Base-by-base conservation (phyloP, 37 sponge, comb jelly and placozoan species). In the Halisarca cf. caerulea region DNA sequence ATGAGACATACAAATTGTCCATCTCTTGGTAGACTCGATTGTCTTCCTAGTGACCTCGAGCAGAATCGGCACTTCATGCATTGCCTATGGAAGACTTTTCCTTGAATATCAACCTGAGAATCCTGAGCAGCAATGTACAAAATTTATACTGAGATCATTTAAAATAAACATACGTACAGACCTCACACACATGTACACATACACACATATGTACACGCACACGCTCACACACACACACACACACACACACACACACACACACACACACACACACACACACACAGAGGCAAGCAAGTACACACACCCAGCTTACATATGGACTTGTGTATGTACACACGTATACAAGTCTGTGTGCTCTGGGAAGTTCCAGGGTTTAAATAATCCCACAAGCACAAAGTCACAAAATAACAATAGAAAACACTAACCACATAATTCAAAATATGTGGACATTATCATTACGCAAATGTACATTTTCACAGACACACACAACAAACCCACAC, bases 181-280 rank as follows among this genome's bases (percentile, higher is more conserved):
- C 23, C 30, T 23, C 23, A 15, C 30, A 61, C 64, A 61, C 64
- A 61, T 6, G 23, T 5, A 61, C 30, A 61, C 64, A 61, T 23
- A 61, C 64, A 61, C 64, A 61, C 64, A 61, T 23, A 47, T 11
- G 11, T 11, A 47, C 11, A 11, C 51, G 11, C 64, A 61, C 64
- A 61, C 30, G 23, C 64, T 20, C 64, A 27, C 64, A 61, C 64
- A 61, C 64, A 61, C 64, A 61, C 64, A 27, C 64, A 61, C 64
- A 47, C 51, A 47, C 51, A 47, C 51, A 47, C 51, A 47, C 51
- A 47, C 51, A 61, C 64, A 61, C 64, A 61, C 64, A 61, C 64
- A 61, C 64, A 61, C 64, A 61, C 64, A 61, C 64, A 61, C 64
- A 61, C 64, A 61, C 64, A 61, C 64, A 54, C 64, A 61, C 64